Base-by-base conservation (phyloP, 92 coral and sea anemone species). In the Pocillopora meandrina region DNA sequence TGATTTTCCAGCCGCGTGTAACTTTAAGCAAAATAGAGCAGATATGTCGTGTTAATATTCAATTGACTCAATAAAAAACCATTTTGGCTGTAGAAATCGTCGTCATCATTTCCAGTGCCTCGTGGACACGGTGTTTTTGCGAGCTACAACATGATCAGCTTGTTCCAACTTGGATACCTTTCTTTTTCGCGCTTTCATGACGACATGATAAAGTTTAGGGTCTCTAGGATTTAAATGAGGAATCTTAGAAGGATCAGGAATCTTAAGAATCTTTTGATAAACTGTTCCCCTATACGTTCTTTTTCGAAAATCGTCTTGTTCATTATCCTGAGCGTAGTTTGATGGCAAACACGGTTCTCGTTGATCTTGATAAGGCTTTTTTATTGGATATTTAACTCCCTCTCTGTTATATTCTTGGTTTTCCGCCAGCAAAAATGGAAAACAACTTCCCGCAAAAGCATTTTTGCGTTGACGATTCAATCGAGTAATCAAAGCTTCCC, bases 361-460 rank as follows among this genome's bases (percentile, higher is more conserved):
- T 72, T 42, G 71, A 17, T 19, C 20, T 18, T 60, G 52, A 21
- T 33, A 26, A 20, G 55, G 11, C 49, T 17, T 23, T 33, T 74
- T 64, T 47, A 15, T 19, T 34, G 31, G 33, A 10, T 35, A 12
- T 60, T 26, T 63, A 17, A 17, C 74, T 35, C 13, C 55, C 49
- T 83, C 80, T 26, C 47, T 74, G 10, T 62, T 9, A 35, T 2
- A 7, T 83, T 34, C 76, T 12, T 16, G 49, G 17, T 76, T 18
- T 81, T 70, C 86, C 8, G 23, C 88, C 23, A 91, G 65, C 64
- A 91, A 70, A 2, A 83, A 82, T 2, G 95, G 95, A 57, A 91
- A 91, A 13, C 95, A 91, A 59, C 95, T 91, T 66, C 83, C 66
- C 0, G 16, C 26, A 11, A 75, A 75, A 10, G 77, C 72, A 49